Conservation (phyloP, 2,113 vertebrate species). For the Meriones unguiculatus region DNA sequence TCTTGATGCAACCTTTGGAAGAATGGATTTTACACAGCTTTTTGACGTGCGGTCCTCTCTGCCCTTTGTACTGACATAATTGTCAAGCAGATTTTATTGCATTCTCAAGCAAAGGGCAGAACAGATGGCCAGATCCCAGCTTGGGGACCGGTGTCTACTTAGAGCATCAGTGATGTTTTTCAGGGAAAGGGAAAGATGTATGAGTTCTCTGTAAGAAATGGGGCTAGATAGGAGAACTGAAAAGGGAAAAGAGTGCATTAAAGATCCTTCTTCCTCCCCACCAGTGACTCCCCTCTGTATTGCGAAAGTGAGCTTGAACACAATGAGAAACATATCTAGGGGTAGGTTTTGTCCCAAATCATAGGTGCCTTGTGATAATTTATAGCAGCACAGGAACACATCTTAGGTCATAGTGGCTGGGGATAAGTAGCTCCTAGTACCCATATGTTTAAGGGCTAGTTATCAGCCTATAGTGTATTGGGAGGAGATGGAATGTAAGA, state of each 20-base stretch:
- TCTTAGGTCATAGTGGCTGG: not conserved
- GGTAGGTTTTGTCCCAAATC: not conserved
- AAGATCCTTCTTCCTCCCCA: not conserved
- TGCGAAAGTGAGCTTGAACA: not conserved
- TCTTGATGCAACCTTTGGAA: constrained; percentile 64
- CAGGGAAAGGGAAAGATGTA: not conserved
- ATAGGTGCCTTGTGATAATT: not conserved
- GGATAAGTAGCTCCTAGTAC: not conserved
- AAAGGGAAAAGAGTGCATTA: not conserved
- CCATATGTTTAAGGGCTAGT: not conserved
- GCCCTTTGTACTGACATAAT: constrained; percentile 73
- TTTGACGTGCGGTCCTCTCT: constrained; percentile 47
- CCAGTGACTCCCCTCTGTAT: not conserved
- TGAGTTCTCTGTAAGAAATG: not conserved
- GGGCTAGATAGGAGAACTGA: not conserved
- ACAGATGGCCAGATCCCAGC: constrained; percentile 70
- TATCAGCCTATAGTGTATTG: not conserved
- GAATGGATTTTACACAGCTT: constrained; percentile 67
- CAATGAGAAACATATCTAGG: not conserved
- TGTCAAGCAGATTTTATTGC: constrained; percentile 75
- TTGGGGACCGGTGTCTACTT: constrained; percentile 52
- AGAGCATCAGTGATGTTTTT: not conserved
- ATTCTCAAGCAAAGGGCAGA: constrained; percentile 72
- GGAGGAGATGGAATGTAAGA: not conserved
- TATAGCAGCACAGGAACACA: not conserved